Base-by-base conservation (phyloP, 2,797 vertebrate genomes). In the Dromococcyx pavoninus region DNA sequence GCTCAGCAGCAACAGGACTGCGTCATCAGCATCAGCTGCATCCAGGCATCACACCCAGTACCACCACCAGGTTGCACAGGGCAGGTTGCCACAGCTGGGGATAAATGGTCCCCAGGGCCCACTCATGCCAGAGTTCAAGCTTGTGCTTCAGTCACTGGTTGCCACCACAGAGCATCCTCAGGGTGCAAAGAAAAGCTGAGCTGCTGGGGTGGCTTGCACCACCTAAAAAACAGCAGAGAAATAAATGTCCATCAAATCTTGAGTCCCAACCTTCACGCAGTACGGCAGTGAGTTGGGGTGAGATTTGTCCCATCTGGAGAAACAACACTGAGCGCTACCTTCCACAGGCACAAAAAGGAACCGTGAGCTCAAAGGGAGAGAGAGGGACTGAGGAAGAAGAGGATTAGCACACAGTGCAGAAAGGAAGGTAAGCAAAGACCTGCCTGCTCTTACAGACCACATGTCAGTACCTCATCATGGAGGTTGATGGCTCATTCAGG, bases 81-180 rank as follows among this genome's bases (percentile, higher is more conserved):
- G 24, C 19, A 46, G 46, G 5, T 0, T 41, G 53, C n/a, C 33
- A 23, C n/a, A 67, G 23, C 48, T 41, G 28, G 19, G 17, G 58
- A 32, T 15, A 13, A 7, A 32, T 27, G 14, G 14, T 54, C 41
- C 10, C 69, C 32, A 5, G n/a, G 25, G 30, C 5, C 11, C n/a
- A 8, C n/a, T 73, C 1, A 1, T 0, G 0, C 23, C 1, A 1
- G 8, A 17, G 17, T 12, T 11, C 5, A 5, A 11, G 13, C 30
- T 86, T 53, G n/a, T 48, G 41, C 50, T 86, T 72, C 46, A 10
- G 35, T 56, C 5, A 1, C 33, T 5, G 4, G 4, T 27, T 82
- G 50, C n/a, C 30, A 33, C 46, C 30, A 75, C 32, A 58, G 73
- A 56, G 13, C 41, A n/a, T 44, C 60, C n/a, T 65, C 57, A 41